A percentile compares a stretch with the other conserved stretches of the same genome.
phyloP scores from a whole-genome alignment of 92 coral and sea anemone genomes.

The Siderastrea siderea region DNA sequence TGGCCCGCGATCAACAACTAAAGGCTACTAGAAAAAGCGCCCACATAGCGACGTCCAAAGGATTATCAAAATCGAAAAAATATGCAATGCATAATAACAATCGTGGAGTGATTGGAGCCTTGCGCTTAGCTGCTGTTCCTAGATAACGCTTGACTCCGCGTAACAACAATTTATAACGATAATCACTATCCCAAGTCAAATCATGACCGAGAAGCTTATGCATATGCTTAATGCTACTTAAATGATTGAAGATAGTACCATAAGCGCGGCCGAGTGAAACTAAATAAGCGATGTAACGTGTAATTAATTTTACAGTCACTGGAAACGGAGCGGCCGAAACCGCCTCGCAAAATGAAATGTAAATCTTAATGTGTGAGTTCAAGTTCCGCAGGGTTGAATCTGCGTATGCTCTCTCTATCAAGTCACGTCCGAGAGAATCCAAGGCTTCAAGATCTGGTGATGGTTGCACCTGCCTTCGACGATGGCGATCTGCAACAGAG shows the following conservation, averaged over 20 bases:
- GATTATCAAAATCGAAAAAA: not conserved
- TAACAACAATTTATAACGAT: constrained; percentile 2
- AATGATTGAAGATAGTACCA: too few species aligned
- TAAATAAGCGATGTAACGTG: too few species aligned
- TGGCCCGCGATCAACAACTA: constrained; percentile 8
- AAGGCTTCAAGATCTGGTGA: constrained; percentile 15
- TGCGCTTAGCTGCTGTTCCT: constrained; percentile 11
- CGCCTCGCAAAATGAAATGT: too few species aligned
- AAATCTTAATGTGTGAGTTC: too few species aligned
- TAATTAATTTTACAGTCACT: too few species aligned
- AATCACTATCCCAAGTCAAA: constrained; percentile 13
- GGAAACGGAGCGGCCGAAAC: too few species aligned
- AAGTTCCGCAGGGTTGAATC: constrained; percentile 34
- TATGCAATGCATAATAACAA: not conserved
- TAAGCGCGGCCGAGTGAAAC: too few species aligned
- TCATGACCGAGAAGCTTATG: not conserved
- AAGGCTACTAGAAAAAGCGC: constrained; percentile 29
- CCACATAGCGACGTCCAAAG: constrained; percentile 31
- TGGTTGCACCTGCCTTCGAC: constrained; percentile 15
- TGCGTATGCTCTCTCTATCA: constrained; percentile 38
- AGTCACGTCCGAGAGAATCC: constrained; percentile 38
- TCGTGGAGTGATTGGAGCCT: constrained; percentile 17
- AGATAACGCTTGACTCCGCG: constrained; percentile 34
- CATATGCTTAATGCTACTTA: constrained; percentile 22
- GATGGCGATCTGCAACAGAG: constrained; percentile 24